Evolutionary conservation across 2,888 invertebrate species (phyloP), one percentile per base, ranked within the genome.

Genomic region (Dendrolimus houi): DNA sequence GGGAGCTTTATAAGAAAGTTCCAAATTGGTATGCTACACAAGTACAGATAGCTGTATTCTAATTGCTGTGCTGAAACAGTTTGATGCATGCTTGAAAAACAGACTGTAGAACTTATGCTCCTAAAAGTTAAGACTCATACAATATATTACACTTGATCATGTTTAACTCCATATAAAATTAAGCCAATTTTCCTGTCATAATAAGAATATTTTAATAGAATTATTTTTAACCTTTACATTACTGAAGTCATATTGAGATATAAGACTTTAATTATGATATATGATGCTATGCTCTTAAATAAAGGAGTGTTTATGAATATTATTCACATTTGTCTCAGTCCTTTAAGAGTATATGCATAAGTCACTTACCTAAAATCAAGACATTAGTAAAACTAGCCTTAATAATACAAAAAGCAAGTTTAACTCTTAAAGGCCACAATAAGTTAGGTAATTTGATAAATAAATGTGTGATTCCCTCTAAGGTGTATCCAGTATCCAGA

Each of bases 381-480:
- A 77, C 67, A 73, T 70, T 65, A 75, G 75, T 80, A 81, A 79
- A 82, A 79, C 81, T 83, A 85, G 79, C 81, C 82, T 81, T 85
- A 85, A 77, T 76, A 72, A 81, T 85, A 85, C 71, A 77, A 83
- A 85, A 88, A 87, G 83, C 83, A 87, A 87, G 82, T 84, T 87
- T 79, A 82, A 84, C 79, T 85, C 84, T 81, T 72, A 73, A 88
- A 87, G 87, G 87, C 88, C 88, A 88, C 86, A 85, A 85, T 82
- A 87, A 89, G 88, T 88, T 86, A 82, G 80, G 81, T 85, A 83
- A 74, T 81, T 80, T 81, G 82, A 83, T 83, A 86, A 85, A 85
- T 83, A 85, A 86, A 83, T 74, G 74, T 74, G 77, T 79, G 74
- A 79, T 75, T 81, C 81, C 82, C 79, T 77, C 74, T 78, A 79